These are phyloP conservation scores for Cyphomyrus discorhynchus DNA, from an alignment of 2,113 vertebrate genomes.

Conservation along the genomic window DNA sequence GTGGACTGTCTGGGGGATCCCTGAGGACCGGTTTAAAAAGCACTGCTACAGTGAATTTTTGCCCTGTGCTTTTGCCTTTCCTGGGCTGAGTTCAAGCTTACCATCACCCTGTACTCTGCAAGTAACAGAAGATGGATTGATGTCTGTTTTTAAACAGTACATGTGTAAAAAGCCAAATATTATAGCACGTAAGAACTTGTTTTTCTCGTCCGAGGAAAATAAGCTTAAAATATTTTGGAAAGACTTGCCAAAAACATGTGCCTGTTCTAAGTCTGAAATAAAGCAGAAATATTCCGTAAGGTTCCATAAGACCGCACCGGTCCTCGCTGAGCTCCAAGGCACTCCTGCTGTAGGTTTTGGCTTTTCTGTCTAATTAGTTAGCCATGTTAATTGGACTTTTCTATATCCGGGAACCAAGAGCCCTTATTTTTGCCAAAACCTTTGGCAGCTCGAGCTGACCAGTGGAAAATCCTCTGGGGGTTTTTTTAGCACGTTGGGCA, in stretches of 20 bases:
- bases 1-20: not conserved
- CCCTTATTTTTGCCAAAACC: conserved; percentile 17
- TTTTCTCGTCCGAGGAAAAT: not conserved
- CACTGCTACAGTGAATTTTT: not conserved
- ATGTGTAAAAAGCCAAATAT: not conserved
- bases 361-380: conserved; percentile 23
- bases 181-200: not conserved
- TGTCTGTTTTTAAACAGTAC: not conserved
- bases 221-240: not conserved
- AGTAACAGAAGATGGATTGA: not conserved
- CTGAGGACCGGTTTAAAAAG: not conserved
- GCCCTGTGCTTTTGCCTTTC: not conserved
- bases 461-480: not conserved
- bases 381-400: not conserved
- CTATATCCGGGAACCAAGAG: conserved; percentile 9
- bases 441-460: not conserved
- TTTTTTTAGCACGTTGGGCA: not conserved
- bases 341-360: conserved; percentile 15
- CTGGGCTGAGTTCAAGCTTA: not conserved
- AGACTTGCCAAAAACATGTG: conserved; percentile 13
- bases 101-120: not conserved
- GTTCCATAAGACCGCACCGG: not conserved
- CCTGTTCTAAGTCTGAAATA: not conserved
- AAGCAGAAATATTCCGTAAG: not conserved
- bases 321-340: conserved; percentile 3